phyloP scores from a whole-genome alignment of 2,888 invertebrate genomes.

The Notocelia uddmanniana region DNA sequence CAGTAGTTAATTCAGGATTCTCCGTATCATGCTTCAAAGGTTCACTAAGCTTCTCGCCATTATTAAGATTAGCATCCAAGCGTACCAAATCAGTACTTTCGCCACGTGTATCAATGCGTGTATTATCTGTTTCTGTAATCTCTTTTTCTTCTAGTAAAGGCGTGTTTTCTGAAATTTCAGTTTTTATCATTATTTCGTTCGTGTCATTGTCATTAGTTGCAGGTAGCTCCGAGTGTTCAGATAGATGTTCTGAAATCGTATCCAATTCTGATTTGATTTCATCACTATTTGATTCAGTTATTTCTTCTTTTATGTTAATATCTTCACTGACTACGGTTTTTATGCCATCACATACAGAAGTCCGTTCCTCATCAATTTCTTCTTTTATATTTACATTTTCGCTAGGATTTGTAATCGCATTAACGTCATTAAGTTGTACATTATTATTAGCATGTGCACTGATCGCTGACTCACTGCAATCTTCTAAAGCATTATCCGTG shows the following conservation, averaged over 20 bases:
- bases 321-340: constrained; percentile 16
- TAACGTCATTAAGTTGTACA: neutral
- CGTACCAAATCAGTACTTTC: constrained; percentile 18
- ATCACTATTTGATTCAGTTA: constrained; percentile 8
- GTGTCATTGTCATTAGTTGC: neutral
- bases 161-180: neutral
- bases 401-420: neutral
- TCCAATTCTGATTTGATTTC: neutral
- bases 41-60: neutral
- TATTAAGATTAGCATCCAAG: neutral
- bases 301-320: constrained; percentile 12
- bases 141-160: neutral
- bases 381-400: neutral
- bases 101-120: neutral
- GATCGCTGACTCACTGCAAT: neutral
- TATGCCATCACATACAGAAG: neutral
- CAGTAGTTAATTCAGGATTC: neutral
- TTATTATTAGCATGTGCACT: neutral
- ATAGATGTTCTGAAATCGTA: neutral
- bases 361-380: constrained; percentile 11
- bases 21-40: constrained; percentile 1
- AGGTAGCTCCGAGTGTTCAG: neutral
- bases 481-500: neutral
- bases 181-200: neutral
- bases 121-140: constrained; percentile 18